Base-by-base conservation (phyloP, 1,140 invertebrate species). In the Babylonia areolata region DNA sequence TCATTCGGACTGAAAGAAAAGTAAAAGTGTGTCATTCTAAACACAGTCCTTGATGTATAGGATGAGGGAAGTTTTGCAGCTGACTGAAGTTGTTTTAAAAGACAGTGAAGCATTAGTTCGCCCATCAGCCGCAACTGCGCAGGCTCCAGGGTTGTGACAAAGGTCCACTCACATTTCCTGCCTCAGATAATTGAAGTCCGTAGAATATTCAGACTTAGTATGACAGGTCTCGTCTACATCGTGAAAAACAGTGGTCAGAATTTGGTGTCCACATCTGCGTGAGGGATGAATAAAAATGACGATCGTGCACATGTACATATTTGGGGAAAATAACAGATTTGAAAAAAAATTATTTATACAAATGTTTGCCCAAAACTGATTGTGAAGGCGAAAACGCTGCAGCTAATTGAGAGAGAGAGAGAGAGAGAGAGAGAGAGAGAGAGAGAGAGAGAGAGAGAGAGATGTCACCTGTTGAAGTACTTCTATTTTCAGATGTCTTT, bases 381-480 rank as follows among this genome's bases (percentile, higher is more conserved):
- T 12, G 46, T 51, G 46, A 17, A 46, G 5, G 15, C 42, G 15
- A 5, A 46, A 5, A 46, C 42, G 15, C 42, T 15, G 15, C 42
- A 46, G 5, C 5, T 15, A 46, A 5, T 15, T 6, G 5, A 46
- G 42, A 46, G 42, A 64, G 58, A 64, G 58, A 64, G 58, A 64
- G 58, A 64, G 58, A 64, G 58, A 64, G 58, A 64, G 58, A 64
- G 58, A 64, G 58, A 64, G 58, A 64, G 58, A 64, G 58, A 64
- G 58, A 64, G 58, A 64, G 58, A 64, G 58, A 64, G 58, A 64
- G 58, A 64, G 58, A 64, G 58, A 64, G 58, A 64, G 58, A 64
- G 58, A n/a, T n/a, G n/a, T n/a, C n/a, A n/a, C n/a, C n/a, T n/a
- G 20, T 51, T 51, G 46, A 11, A n/a, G n/a, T 51, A 11, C 20